Conservation (phyloP, 2,888 invertebrate species). For the Spodoptera littoralis region DNA sequence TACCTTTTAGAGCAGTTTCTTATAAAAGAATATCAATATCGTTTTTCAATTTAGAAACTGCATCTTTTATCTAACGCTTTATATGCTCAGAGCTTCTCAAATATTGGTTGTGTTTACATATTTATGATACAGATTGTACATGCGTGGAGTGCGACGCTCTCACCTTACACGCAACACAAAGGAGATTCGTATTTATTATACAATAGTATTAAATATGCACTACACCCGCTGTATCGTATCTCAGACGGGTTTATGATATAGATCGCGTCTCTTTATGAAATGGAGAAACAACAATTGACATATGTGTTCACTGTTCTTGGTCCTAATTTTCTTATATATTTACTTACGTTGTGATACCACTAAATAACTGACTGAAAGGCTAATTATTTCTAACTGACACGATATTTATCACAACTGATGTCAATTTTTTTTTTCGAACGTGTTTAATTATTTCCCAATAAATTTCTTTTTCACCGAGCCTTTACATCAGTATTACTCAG, state of each 20-base stretch:
- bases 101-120: slow-evolving; percentile 41
- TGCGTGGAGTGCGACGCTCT: slow-evolving; percentile 26
- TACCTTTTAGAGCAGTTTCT: slow-evolving; percentile 10
- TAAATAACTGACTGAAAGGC: too few relatives aligned
- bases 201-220: slow-evolving; percentile 44
- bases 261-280: slow-evolving; percentile 20
- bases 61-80: slow-evolving; percentile 25
- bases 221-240: slow-evolving; percentile 25
- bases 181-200: slow-evolving; percentile 43
- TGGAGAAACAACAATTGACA: slow-evolving; percentile 9
- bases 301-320: not conserved
- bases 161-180: slow-evolving; percentile 30
- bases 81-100: slow-evolving; percentile 20
- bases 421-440: too few relatives aligned
- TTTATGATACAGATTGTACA: slow-evolving; percentile 44
- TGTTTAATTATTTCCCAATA: too few relatives aligned
- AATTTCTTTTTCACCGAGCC: too few relatives aligned
- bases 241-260: slow-evolving; percentile 28
- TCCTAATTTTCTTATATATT: too few relatives aligned
- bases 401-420: too few relatives aligned
- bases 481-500: too few relatives aligned
- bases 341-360: too few relatives aligned
- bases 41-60: slow-evolving; percentile 27
- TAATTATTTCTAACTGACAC: too few relatives aligned
- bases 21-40: slow-evolving; percentile 2